Evolutionary conservation across 2,888 invertebrate species (phyloP).

Genomic region (Pristionchus exspectatus): DNA sequence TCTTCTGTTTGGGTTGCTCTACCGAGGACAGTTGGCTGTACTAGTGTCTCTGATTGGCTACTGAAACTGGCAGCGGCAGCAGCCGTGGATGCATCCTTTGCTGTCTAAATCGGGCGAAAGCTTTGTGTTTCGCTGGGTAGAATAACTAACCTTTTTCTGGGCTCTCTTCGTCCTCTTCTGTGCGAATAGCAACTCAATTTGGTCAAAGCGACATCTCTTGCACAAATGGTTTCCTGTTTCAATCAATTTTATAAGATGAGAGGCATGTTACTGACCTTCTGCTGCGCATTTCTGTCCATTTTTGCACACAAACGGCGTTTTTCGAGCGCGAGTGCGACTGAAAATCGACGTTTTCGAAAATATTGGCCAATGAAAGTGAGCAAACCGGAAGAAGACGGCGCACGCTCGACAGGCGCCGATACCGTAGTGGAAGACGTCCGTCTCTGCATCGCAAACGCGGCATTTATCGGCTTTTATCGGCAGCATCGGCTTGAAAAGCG

Average conservation of each 20-base stretch:
- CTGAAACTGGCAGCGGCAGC: not conserved
- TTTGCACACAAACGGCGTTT: not conserved
- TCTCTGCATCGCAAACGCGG: not conserved
- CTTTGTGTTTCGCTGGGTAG: too few species aligned
- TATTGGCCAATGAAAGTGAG: not conserved
- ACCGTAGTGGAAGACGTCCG: not conserved
- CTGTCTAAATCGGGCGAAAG: too few species aligned
- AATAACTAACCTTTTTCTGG: not conserved
- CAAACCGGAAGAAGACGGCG: not conserved
- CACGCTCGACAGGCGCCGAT: not conserved
- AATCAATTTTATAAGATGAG: too few species aligned
- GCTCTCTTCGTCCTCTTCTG: not conserved
- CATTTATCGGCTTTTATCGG: constrained; percentile 1
- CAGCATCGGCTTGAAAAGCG: not conserved
- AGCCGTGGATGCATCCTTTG: too few species aligned
- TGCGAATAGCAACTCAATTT: not conserved
- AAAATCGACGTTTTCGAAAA: not conserved
- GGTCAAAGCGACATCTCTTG: not conserved
- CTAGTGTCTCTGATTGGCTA: not conserved
- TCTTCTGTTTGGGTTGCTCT: not conserved
- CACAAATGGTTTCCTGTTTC: not conserved
- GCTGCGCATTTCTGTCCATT: not conserved
- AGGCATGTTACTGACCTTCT: not conserved
- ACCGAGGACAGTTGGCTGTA: too few species aligned
- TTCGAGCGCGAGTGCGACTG: not conserved